These are phyloP conservation scores for Macrochelys suwanniensis DNA, from an alignment of 2,797 vertebrate genomes.

Conservation along the genomic window DNA sequence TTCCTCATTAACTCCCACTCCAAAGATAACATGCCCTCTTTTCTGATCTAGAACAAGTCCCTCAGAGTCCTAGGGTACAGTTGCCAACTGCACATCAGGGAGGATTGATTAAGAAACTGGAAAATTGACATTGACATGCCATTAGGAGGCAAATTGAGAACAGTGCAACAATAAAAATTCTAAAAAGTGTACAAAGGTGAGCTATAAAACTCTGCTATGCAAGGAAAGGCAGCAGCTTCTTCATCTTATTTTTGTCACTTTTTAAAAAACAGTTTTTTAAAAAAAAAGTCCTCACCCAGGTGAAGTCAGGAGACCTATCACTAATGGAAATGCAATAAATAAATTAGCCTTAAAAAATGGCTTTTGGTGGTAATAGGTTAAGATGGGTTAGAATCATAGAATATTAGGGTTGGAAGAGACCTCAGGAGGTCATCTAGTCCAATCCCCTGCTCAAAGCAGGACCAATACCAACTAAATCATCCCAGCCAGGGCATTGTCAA, in stretches of 20 bases:
- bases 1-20: background rate
- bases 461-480: too few species aligned
- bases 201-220: background rate
- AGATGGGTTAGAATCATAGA: too few species aligned
- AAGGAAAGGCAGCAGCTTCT: background rate
- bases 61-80: constrained; percentile 44
- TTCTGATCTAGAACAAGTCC: constrained; percentile 59
- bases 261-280: background rate
- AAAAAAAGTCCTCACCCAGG: too few species aligned
- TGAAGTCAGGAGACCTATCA: too few species aligned
- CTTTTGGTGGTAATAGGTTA: too few species aligned
- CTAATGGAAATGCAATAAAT: too few species aligned
- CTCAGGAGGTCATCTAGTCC: too few species aligned
- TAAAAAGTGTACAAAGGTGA: background rate
- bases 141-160: background rate
- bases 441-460: too few species aligned
- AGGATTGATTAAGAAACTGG: constrained; percentile 21
- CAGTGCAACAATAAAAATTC: background rate
- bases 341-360: too few species aligned
- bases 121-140: background rate
- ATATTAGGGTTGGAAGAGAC: too few species aligned
- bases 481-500: too few species aligned
- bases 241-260: background rate
- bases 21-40: constrained; percentile 25
- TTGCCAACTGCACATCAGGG: constrained; percentile 52